phyloP scores from a whole-genome alignment of 2,888 invertebrate genomes.

The Melanotus villosus region DNA sequence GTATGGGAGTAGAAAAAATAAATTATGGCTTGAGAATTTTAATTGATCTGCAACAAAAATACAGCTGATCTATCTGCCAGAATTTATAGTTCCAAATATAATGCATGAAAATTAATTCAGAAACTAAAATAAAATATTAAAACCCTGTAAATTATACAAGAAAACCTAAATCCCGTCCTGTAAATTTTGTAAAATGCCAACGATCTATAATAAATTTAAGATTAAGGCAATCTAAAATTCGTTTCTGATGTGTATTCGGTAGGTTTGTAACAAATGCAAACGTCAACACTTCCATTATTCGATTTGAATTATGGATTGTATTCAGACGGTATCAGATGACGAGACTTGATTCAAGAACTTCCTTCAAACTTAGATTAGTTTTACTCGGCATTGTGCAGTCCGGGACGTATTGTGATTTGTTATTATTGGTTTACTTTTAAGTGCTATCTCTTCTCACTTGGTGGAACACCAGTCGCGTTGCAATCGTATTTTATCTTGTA shows the following conservation, averaged over 20 bases:
- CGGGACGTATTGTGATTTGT: slow-evolving; percentile 46
- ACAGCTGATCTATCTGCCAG: too few species aligned
- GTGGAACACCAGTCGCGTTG: slow-evolving; percentile 8
- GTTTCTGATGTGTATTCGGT: slow-evolving; percentile 36
- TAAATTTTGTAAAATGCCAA: too few species aligned
- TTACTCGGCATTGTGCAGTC: slow-evolving; percentile 35
- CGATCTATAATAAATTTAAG: slow-evolving; percentile 33
- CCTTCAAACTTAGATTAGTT: slow-evolving; percentile 48
- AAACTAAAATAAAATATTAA: too few species aligned
- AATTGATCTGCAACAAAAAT: too few species aligned
- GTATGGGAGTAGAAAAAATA: too few species aligned
- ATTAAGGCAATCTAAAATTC: slow-evolving; percentile 34
- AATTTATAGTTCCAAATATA: too few species aligned
- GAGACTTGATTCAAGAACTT: slow-evolving; percentile 45
- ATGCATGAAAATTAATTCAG: too few species aligned
- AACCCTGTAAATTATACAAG: too few species aligned
- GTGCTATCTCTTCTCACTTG: slow-evolving; percentile 36
- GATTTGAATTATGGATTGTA: slow-evolving; percentile 51
- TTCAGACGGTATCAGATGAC: slow-evolving; percentile 43
- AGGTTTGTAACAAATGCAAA: slow-evolving; percentile 47
- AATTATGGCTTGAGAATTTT: too few species aligned
- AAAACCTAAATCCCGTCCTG: too few species aligned
- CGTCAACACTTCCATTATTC: slow-evolving; percentile 51
- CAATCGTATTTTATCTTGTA: slow-evolving; percentile 14
- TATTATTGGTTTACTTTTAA: slow-evolving; percentile 43